phyloP scores from a whole-genome alignment of 2,888 invertebrate genomes.

The Synergus laeviventris region DNA sequence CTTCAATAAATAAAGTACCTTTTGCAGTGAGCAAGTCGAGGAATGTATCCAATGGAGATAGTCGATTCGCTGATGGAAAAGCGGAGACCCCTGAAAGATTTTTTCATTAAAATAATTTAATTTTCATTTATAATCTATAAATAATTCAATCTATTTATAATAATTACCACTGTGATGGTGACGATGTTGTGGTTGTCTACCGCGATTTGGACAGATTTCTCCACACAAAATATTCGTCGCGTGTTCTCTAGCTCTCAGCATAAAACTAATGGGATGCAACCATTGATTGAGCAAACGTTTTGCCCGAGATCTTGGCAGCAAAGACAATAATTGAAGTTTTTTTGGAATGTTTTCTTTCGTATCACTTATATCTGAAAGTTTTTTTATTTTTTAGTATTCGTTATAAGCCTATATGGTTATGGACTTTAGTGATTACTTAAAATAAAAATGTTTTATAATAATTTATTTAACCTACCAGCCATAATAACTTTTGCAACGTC shows the following conservation, averaged over 20 bases:
- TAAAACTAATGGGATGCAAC: conserved; percentile 86
- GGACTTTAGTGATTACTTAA: background rate
- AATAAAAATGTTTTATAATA: background rate
- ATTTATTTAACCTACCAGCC: conserved; percentile 79
- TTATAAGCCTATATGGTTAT: background rate
- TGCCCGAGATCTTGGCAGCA: conserved; percentile 87
- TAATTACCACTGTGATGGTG: conserved; percentile 70
- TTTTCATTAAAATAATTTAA: conserved; percentile 1
- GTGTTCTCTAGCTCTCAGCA: conserved; percentile 89
- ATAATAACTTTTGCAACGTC: conserved; percentile 92
- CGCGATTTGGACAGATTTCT: conserved; percentile 74
- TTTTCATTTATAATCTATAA: background rate
- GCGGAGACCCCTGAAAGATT: conserved; percentile 81
- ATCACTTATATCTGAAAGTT: conserved; percentile 74
- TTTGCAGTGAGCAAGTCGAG: conserved; percentile 90
- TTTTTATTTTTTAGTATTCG: background rate
- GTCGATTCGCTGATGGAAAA: conserved; percentile 83
- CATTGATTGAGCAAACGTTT: conserved; percentile 87
- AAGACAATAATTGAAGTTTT: conserved; percentile 85
- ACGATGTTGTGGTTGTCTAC: conserved; percentile 68
- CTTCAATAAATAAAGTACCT: conserved; percentile 67
- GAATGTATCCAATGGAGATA: conserved; percentile 90
- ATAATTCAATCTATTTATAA: background rate
- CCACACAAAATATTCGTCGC: conserved; percentile 88
- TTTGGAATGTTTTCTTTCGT: conserved; percentile 80